phyloP scores from a whole-genome alignment of 2,797 vertebrate species.

The Sparidentex hasta region DNA sequence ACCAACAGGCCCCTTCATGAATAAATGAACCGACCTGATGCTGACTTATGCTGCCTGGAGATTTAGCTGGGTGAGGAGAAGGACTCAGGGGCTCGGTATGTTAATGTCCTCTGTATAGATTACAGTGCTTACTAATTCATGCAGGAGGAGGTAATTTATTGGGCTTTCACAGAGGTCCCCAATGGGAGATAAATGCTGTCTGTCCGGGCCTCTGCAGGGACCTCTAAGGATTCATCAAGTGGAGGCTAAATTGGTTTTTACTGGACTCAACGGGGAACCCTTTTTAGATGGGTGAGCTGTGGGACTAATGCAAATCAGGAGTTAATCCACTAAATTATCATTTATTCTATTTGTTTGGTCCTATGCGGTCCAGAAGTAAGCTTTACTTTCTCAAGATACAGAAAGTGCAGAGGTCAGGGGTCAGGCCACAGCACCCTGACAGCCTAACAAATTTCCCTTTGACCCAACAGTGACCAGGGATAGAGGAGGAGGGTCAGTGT shows the following conservation, averaged over 20 bases:
- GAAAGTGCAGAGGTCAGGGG: slow-evolving; percentile 16
- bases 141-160: slow-evolving; percentile 79
- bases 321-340: slow-evolving; percentile 20
- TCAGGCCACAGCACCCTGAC: neutral
- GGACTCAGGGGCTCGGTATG: slow-evolving; percentile 47
- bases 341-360: slow-evolving; percentile 4
- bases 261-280: slow-evolving; percentile 63
- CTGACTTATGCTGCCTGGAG: slow-evolving; percentile 58
- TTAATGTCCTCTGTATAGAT: slow-evolving; percentile 74
- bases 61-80: slow-evolving; percentile 35
- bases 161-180: slow-evolving; percentile 72
- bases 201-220: slow-evolving; percentile 64
- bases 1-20: slow-evolving; percentile 54
- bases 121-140: slow-evolving; percentile 78
- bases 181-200: slow-evolving; percentile 75
- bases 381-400: slow-evolving; percentile 11
- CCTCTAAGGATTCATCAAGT: slow-evolving; percentile 71
- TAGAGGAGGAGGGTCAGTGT: neutral
- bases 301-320: slow-evolving; percentile 23
- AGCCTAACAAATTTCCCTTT: neutral
- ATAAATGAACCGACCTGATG: slow-evolving; percentile 63
- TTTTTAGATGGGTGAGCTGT: slow-evolving; percentile 36
- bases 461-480: slow-evolving; percentile 18
- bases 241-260: slow-evolving; percentile 74
- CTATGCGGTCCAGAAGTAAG: neutral